Evolutionary conservation across 2,113 vertebrate genomes (phyloP).

Genomic region (Oryzias curvinotus): DNA sequence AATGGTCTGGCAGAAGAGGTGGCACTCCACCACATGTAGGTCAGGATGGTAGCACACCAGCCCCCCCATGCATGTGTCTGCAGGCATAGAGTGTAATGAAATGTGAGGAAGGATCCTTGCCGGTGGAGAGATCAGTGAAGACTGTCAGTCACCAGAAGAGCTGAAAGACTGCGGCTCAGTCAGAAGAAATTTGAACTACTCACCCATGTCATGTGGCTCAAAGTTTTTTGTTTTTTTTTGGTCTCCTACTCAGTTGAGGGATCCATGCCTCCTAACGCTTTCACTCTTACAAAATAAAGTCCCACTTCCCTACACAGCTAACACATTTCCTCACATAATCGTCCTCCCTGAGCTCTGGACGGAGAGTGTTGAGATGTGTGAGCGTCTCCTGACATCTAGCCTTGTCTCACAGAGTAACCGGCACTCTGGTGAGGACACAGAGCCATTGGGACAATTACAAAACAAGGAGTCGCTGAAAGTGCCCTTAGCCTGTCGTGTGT

Average conservation of each 20-base stretch:
- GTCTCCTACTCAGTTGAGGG: constrained; percentile 35
- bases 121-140: neutral
- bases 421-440: constrained; percentile 46
- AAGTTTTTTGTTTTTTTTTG: constrained; percentile 14
- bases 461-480: constrained; percentile 69
- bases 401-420: constrained; percentile 33
- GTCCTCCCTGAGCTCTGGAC: neutral
- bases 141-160: neutral
- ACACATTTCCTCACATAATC: constrained; percentile 18
- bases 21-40: constrained; percentile 52
- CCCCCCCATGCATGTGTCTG: neutral
- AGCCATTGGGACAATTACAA: constrained; percentile 75
- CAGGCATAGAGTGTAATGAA: neutral
- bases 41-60: constrained; percentile 43
- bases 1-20: constrained; percentile 18
- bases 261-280: constrained; percentile 24
- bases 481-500: constrained; percentile 17
- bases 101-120: neutral
- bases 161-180: neutral
- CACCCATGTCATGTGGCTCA: constrained; percentile 66
- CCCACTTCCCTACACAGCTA: constrained; percentile 10
- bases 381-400: constrained; percentile 24
- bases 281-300: constrained; percentile 11
- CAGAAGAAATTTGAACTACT: constrained; percentile 35
- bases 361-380: constrained; percentile 15